Percentiles rank a stretch among this genome's conserved stretches.
phyloP scores from a whole-genome alignment of 1,140 invertebrate genomes.

The Drosophila obscura region DNA sequence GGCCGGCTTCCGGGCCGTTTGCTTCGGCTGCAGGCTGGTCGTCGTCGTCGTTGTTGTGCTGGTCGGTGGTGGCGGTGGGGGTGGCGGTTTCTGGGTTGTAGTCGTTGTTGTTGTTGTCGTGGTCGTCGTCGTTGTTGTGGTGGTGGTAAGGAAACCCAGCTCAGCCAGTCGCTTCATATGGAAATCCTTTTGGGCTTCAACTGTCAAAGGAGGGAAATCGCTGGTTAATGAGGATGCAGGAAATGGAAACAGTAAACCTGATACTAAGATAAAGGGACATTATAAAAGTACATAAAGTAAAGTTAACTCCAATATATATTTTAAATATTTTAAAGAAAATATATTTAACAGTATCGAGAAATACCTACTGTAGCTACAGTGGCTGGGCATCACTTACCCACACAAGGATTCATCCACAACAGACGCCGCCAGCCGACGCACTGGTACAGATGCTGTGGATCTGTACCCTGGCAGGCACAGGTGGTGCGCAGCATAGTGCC shows the following conservation, averaged over 20 bases:
- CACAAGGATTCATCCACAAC: constrained; percentile 96
- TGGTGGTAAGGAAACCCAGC: constrained; percentile 84
- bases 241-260: constrained; percentile 1
- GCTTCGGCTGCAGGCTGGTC: constrained; percentile 67
- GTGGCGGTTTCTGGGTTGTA: constrained; percentile 67
- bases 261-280: too few relatives aligned
- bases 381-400: constrained; percentile 87
- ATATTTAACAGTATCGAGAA: not conserved
- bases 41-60: constrained; percentile 73
- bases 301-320: too few relatives aligned
- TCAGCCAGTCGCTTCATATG: constrained; percentile 88
- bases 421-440: constrained; percentile 95
- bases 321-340: not conserved
- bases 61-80: constrained; percentile 63
- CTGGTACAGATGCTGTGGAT: constrained; percentile 92
- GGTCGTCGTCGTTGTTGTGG: constrained; percentile 83
- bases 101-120: constrained; percentile 80
- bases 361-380: too few relatives aligned
- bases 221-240: constrained; percentile 1
- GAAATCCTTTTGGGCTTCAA: constrained; percentile 94
- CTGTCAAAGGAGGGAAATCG: constrained; percentile 84
- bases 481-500: constrained; percentile 92
- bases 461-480: constrained; percentile 93
- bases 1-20: constrained; percentile 69
- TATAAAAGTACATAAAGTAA: too few relatives aligned